A percentile compares a stretch with the other conserved stretches of the same genome.
Evolutionary conservation across 2,797 vertebrate species (phyloP).

Genomic region (Kryptolebias ocellatus): DNA sequence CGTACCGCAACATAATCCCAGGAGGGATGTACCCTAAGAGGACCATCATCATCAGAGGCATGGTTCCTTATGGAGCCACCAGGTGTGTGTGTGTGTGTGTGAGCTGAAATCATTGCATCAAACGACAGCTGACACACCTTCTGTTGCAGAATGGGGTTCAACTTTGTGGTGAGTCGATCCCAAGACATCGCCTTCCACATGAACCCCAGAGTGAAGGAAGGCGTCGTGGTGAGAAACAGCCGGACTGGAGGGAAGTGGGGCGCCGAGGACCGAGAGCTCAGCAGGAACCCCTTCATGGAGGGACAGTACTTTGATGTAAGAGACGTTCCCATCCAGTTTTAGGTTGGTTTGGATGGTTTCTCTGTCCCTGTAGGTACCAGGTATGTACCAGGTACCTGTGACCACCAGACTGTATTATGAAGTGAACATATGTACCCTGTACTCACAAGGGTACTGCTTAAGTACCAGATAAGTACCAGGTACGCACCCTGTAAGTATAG

Average conservation of each 20-base stretch:
- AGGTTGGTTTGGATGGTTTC: too few species aligned
- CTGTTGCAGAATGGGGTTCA: constrained; percentile 77
- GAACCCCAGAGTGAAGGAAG: constrained; percentile 74
- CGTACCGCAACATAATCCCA: constrained; percentile 73
- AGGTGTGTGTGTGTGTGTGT: constrained; percentile 41
- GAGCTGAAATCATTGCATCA: background rate
- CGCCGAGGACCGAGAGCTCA: constrained; percentile 77
- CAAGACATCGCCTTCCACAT: constrained; percentile 83
- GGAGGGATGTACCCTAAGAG: constrained; percentile 84
- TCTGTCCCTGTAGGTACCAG: too few species aligned
- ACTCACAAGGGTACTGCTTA: too few species aligned
- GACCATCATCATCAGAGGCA: constrained; percentile 84
- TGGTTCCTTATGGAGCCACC: constrained; percentile 68
- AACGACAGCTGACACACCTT: background rate
- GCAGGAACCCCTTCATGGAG: constrained; percentile 80
- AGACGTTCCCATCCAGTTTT: background rate
- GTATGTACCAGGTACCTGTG: too few species aligned
- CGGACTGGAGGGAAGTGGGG: constrained; percentile 81
- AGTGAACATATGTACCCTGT: too few species aligned
- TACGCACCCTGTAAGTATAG: too few species aligned
- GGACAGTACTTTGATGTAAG: constrained; percentile 89
- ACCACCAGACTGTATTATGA: too few species aligned
- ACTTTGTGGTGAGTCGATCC: constrained; percentile 75
- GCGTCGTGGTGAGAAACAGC: constrained; percentile 83
- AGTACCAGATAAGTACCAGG: too few species aligned